Conservation (phyloP, 2,797 vertebrate species). For the Hipposideros larvatus region DNA sequence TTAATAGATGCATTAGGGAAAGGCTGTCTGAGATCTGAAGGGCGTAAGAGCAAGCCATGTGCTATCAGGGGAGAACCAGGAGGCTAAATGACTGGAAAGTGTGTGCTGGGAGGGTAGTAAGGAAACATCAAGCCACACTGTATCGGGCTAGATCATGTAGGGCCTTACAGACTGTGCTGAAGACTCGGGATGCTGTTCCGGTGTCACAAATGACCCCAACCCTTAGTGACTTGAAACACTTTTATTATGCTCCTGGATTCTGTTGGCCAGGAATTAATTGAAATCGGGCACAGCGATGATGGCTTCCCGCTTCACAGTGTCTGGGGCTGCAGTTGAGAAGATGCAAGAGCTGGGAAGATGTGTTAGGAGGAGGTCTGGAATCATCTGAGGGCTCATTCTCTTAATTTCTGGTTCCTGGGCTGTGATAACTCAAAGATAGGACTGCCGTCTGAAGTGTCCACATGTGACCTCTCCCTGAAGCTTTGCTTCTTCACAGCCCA, state of each 20-base stretch:
- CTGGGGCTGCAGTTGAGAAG: not conserved
- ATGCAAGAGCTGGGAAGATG: not conserved
- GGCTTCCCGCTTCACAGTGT: not conserved
- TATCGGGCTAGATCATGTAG: not conserved
- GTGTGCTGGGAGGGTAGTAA: not conserved
- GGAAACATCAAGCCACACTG: not conserved
- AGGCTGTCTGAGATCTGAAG: not conserved
- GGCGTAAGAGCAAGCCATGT: not conserved
- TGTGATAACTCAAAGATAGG: not conserved
- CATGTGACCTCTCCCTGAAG: not conserved
- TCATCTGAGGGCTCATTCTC: not conserved
- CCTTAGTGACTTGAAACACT: not conserved
- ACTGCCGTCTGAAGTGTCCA: not conserved
- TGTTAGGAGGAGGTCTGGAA: not conserved
- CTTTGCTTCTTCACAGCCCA: not conserved
- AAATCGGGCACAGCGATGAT: not conserved
- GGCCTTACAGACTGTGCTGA: not conserved
- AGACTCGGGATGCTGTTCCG: not conserved
- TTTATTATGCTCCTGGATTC: not conserved
- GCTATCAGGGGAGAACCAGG: not conserved
- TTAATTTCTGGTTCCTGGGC: not conserved
- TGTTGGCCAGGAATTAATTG: not conserved
- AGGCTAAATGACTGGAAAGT: not conserved
- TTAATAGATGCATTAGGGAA: not conserved
- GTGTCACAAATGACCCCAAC: not conserved